A percentile compares a stretch with the other conserved stretches of the same genome.
These are phyloP conservation scores for Bryconaethiops microstoma DNA, from an alignment of 2,797 vertebrate species.

Conservation along the genomic window DNA sequence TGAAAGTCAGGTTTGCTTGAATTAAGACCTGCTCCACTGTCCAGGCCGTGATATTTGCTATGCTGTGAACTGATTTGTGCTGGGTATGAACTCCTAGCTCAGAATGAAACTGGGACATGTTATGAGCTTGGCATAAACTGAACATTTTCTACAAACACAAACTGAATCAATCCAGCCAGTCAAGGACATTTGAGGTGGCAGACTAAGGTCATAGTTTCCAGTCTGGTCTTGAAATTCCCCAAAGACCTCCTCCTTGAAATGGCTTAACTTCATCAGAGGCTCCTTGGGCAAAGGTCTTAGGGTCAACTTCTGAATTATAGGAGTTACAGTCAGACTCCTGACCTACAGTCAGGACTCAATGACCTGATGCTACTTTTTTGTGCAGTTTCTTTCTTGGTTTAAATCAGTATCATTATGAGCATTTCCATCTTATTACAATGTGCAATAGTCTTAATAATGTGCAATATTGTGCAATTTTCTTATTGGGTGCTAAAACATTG, in stretches of 20 bases:
- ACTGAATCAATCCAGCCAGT: slow-evolving; percentile 15
- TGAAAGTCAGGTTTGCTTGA: no score
- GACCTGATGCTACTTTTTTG: no score
- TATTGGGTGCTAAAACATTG: no score
- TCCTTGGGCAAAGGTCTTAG: background rate
- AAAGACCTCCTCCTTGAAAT: slow-evolving; percentile 17
- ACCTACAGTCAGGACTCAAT: no score
- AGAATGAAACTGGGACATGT: slow-evolving; percentile 8
- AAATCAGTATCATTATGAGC: no score
- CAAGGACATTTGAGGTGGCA: slow-evolving; percentile 32
- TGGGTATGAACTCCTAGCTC: background rate
- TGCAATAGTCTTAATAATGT: no score
- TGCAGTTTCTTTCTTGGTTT: no score
- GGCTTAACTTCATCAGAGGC: background rate
- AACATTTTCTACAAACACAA: slow-evolving; percentile 61
- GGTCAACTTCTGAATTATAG: no score
- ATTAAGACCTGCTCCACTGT: no score
- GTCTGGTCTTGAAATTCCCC: slow-evolving; percentile 21
- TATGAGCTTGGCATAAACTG: slow-evolving; percentile 46
- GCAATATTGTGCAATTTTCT: no score
- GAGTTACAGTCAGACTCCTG: no score
- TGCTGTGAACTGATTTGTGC: background rate
- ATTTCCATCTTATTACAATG: no score
- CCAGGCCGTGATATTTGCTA: background rate
- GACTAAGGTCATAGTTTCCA: slow-evolving; percentile 54